A percentile compares a stretch with the other conserved stretches of the same genome.
Conservation (phyloP, 2,888 invertebrate genomes). For the Scaptomyza flava region DNA sequence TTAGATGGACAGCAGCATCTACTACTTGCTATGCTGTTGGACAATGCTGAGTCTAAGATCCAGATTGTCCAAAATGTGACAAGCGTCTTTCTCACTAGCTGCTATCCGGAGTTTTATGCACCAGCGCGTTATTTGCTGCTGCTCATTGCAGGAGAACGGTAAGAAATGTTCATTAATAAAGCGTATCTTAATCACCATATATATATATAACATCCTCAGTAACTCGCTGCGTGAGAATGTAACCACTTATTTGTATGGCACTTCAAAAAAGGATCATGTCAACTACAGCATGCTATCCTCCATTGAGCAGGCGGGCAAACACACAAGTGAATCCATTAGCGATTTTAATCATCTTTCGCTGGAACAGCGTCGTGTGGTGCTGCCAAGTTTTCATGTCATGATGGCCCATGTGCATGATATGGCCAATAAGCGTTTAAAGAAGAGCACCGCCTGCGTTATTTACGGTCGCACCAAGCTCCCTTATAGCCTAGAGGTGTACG, state of each 20-base stretch:
- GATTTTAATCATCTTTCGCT: slow-evolving; percentile 81
- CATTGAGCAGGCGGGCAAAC: slow-evolving; percentile 83
- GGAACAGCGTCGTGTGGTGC: slow-evolving; percentile 84
- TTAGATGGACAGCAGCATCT: slow-evolving; percentile 84
- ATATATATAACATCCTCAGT: slow-evolving; percentile 42
- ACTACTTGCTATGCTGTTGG: slow-evolving; percentile 88
- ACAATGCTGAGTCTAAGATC: slow-evolving; percentile 91
- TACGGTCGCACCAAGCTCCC: slow-evolving; percentile 89
- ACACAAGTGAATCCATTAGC: slow-evolving; percentile 67
- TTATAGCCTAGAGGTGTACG: slow-evolving; percentile 89
- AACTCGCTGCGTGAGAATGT: slow-evolving; percentile 83
- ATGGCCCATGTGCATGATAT: slow-evolving; percentile 89
- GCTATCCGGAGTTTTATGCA: slow-evolving; percentile 92
- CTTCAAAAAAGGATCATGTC: slow-evolving; percentile 86
- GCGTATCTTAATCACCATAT: neutral
- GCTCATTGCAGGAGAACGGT: slow-evolving; percentile 93
- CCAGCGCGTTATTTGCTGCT: slow-evolving; percentile 93
- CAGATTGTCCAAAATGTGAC: slow-evolving; percentile 93
- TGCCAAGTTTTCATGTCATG: slow-evolving; percentile 91
- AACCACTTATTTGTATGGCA: slow-evolving; percentile 87
- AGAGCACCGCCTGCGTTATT: slow-evolving; percentile 86
- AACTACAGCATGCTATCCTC: slow-evolving; percentile 84
- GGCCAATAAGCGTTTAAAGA: slow-evolving; percentile 87
- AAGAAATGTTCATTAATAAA: slow-evolving; percentile 72
- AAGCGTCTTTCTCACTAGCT: slow-evolving; percentile 91